Base-by-base conservation (phyloP, 2,113 vertebrate genomes). In the Zingel zingel region DNA sequence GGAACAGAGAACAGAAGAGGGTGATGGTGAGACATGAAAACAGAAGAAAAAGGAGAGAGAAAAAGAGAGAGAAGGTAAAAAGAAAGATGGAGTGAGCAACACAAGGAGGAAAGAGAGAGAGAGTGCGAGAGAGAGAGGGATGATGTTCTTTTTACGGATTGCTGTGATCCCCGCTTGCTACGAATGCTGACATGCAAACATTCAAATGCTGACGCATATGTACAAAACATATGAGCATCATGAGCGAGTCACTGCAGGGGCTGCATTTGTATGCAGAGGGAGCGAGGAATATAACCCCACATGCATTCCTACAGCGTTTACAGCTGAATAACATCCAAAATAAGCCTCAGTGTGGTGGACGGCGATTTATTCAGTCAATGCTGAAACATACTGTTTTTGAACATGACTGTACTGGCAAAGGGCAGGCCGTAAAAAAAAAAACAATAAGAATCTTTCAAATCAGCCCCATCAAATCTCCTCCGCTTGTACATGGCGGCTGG, bases 111-210 rank as follows among this genome's bases (percentile, higher is more conserved):
- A 30, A 33, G 63, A 12, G 25, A 30, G 27, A 23, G 54, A 6
- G 11, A 27, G 21, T 16, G 33, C 23, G 57, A 30, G 53, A 43
- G 25, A 9, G 25, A 36, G 45, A 9, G 23, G 2, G 45, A 33
- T 16, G 74, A 4, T 27, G 58, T 53, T 70, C 0, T 61, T 33
- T 74, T 67, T 47, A 48, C 39, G 33, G 66, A 54, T 12, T 0
- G 50, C 59, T 57, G 43, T 0, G 58, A 53, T 36, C 30, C 23
- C 51, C 15, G 47, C 51, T 57, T 4, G 47, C 51, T 57, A 45
- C 54, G 11, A 74, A 5, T 47, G 90, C 82, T 79, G 84, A 89
- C 79, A 57, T 19, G 64, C 59, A 59, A 62, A 77, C 45, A 66
- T 11, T 23, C n/a, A 45, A 50, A 82, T n/a, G 84, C 77, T 81